Evolutionary conservation across 2,888 invertebrate genomes (phyloP), one percentile per base, ranked within the genome.

Genomic region (Macrosiphum euphorbiae): DNA sequence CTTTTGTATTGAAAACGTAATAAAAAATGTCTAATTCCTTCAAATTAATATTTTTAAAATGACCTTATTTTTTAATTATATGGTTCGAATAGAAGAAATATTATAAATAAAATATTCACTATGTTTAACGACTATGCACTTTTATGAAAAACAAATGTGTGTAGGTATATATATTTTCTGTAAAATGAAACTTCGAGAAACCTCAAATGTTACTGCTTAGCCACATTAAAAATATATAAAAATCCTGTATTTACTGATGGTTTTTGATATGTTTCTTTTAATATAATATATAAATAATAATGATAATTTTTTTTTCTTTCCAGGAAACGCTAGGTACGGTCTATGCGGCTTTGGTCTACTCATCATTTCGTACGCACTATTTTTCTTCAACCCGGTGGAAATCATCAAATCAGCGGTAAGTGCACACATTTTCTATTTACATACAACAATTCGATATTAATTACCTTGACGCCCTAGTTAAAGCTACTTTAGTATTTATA

Each of bases 241-340:
- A 35, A 24, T 35, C 35, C 8, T 0, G 35, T 78, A 0, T 58
- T 26, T 26, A 26, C 8, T 24, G 5, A 35, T 78, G 0, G 35
- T 35, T 35, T 7, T 35, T 78, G 16, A n/a, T 78, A 35, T 35
- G 20, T 35, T 20, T 35, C 78, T 0, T 35, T 35, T 20, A 78
- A 35, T 78, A 35, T 35, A 35, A 78, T 78, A 20, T 8, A 78
- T 35, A 20, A 78, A 78, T 35, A 35, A 78, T 35, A 16, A 67
- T 16, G 4, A 67, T 78, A 5, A 0, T 78, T 78, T 78, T 20
- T 20, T 78, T 16, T 35, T 78, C 7, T 35, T 0, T 96, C 52
- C 95, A 96, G 96, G 95, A 95, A 96, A 96, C 94, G 95, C 96
- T 55, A 95, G 96, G 94, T 95, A 96, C 52, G 96, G 96, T 90